phyloP scores from a whole-genome alignment of 2,113 vertebrate genomes.

The Nothobranchius kuhntae region DNA sequence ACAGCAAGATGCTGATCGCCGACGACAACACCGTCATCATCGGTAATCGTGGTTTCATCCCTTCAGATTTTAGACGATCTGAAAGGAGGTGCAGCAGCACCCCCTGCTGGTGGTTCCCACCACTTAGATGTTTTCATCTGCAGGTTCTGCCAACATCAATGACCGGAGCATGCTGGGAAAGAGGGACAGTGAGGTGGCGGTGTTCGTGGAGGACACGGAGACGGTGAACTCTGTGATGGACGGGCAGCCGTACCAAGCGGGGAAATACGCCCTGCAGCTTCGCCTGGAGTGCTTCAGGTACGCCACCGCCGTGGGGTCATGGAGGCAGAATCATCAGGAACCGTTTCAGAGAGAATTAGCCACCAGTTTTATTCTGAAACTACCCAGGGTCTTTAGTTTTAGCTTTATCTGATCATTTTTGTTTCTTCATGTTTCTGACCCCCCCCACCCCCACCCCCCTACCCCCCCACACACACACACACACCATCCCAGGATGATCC shows the following conservation, averaged over 20 bases:
- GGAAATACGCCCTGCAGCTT: constrained; percentile 82
- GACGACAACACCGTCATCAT: constrained; percentile 97
- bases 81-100: not conserved
- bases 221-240: constrained; percentile 86
- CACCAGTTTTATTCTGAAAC: too few species aligned
- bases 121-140: not conserved
- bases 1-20: constrained; percentile 95
- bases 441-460: too few species aligned
- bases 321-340: not conserved
- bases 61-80: not conserved
- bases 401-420: not conserved
- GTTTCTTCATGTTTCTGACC: not conserved
- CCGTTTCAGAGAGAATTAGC: not conserved
- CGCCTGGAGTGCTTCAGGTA: constrained; percentile 94
- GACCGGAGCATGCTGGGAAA: constrained; percentile 98
- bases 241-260: constrained; percentile 83
- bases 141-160: constrained; percentile 98
- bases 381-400: not conserved
- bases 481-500: constrained; percentile 80
- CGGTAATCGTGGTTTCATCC: constrained; percentile 69
- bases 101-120: constrained; percentile 30
- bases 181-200: constrained; percentile 94
- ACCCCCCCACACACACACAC: too few species aligned
- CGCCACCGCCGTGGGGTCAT: too few species aligned
- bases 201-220: constrained; percentile 90